Evolutionary conservation across 2,113 vertebrate genomes (phyloP).

Genomic region (Phalacrocorax carbo): DNA sequence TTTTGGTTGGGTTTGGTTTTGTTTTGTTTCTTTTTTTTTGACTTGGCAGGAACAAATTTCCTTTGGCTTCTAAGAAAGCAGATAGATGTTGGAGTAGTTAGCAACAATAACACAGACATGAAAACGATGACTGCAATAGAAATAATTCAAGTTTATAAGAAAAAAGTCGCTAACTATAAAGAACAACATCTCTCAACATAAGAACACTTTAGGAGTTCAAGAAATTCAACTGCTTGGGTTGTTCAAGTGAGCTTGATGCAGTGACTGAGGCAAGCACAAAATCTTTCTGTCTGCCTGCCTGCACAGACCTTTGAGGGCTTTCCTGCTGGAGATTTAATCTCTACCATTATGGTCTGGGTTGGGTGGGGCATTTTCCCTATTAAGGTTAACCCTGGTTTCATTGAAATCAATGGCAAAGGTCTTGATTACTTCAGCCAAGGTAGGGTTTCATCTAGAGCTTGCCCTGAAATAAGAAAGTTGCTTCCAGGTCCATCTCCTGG

Average conservation of each 20-base stretch:
- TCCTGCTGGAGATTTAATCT: background rate
- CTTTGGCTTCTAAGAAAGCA: background rate
- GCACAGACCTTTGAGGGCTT: background rate
- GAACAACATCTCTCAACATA: background rate
- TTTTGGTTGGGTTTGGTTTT: background rate
- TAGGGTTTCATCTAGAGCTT: background rate
- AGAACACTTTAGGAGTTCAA: background rate
- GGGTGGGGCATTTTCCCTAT: background rate
- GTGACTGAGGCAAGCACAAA: background rate
- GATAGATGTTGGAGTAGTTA: background rate
- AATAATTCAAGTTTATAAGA: background rate
- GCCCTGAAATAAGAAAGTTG: background rate
- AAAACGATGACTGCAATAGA: background rate
- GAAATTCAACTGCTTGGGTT: background rate
- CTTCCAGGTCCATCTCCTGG: background rate
- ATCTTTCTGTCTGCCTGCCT: background rate
- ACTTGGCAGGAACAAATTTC: background rate
- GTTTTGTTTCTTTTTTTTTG: too few relatives aligned
- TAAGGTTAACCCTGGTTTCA: background rate
- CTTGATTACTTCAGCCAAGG: background rate
- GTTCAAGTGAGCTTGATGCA: background rate
- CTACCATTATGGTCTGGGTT: background rate
- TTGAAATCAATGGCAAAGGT: background rate
- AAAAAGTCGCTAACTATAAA: background rate
- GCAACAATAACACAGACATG: background rate